Conservation (phyloP, 2,888 invertebrate genomes). For the Stegophylla sp. region DNA sequence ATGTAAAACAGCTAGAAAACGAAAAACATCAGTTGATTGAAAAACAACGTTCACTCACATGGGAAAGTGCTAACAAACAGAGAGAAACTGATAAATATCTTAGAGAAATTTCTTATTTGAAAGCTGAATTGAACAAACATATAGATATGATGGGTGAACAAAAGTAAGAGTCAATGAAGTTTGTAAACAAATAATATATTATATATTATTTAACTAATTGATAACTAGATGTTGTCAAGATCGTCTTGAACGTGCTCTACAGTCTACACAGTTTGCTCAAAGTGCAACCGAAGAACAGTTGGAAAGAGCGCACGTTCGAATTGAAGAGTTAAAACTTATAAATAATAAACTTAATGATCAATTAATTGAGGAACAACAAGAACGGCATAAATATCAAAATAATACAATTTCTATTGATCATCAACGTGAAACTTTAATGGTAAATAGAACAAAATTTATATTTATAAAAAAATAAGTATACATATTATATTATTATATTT, state of each 20-base stretch:
- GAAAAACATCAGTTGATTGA: slow-evolving; percentile 51
- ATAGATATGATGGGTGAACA: slow-evolving; percentile 39
- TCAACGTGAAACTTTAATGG: slow-evolving; percentile 38
- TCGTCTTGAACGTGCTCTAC: slow-evolving; percentile 45
- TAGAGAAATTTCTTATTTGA: slow-evolving; percentile 29
- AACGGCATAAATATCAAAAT: slow-evolving; percentile 37
- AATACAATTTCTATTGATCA: slow-evolving; percentile 36
- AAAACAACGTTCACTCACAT: slow-evolving; percentile 50
- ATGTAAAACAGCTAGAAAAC: slow-evolving; percentile 48
- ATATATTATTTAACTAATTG: neutral
- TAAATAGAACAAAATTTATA: neutral
- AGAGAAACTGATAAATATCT: slow-evolving; percentile 35
- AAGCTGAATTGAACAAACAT: slow-evolving; percentile 41
- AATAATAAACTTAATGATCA: slow-evolving; percentile 56
- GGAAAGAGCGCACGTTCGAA: slow-evolving; percentile 29
- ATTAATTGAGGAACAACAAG: slow-evolving; percentile 48
- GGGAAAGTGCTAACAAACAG: slow-evolving; percentile 47
- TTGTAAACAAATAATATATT: neutral
- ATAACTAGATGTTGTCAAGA: slow-evolving; percentile 33
- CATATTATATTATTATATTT: neutral
- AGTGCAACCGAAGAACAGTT: slow-evolving; percentile 50
- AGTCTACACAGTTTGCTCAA: slow-evolving; percentile 55
- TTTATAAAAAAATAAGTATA: neutral
- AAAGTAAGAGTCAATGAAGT: slow-evolving; percentile 35
- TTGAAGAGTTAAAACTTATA: slow-evolving; percentile 46